Percentiles rank a stretch among this genome's conserved stretches.
phyloP scores from a whole-genome alignment of 2,888 invertebrate species.

The Tigriopus californicus region DNA sequence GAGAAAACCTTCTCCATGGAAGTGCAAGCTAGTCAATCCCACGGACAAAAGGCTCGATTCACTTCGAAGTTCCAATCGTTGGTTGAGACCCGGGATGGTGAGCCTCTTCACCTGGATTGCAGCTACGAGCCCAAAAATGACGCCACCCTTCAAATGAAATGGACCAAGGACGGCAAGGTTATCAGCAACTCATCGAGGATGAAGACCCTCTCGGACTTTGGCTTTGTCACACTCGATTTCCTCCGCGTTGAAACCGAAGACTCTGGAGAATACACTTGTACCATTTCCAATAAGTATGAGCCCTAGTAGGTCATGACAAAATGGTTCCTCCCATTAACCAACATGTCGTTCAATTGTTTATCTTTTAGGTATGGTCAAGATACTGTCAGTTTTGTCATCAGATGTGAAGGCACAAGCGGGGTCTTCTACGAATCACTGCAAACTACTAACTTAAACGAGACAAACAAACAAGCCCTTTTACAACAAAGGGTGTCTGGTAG shows the following conservation, averaged over 20 bases:
- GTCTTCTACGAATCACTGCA: constrained; percentile 75
- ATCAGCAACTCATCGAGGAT: constrained; percentile 72
- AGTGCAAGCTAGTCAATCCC: no score
- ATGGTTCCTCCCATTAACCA: no score
- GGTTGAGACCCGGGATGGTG: constrained; percentile 48
- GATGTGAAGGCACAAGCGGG: constrained; percentile 62
- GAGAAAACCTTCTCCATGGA: no score
- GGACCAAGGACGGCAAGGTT: constrained; percentile 86
- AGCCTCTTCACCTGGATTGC: constrained; percentile 87
- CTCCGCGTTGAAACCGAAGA: constrained; percentile 84
- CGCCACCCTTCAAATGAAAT: constrained; percentile 80
- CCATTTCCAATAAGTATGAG: constrained; percentile 61
- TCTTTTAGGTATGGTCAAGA: constrained; percentile 52
- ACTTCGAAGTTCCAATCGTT: constrained; percentile 57
- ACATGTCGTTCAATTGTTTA: constrained; percentile 8
- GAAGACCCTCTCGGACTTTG: constrained; percentile 84
- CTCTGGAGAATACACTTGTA: constrained; percentile 78
- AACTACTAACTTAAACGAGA: no score
- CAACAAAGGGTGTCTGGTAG: no score
- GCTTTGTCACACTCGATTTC: constrained; percentile 82
- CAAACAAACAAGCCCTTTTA: no score
- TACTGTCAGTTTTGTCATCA: constrained; percentile 61
- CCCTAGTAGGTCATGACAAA: no score
- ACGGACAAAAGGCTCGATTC: constrained; percentile 55
- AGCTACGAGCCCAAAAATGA: constrained; percentile 82